Evolutionary conservation across 2,113 vertebrate genomes (phyloP), one percentile per base, ranked within the genome.

Genomic region (Eclectus roratus): DNA sequence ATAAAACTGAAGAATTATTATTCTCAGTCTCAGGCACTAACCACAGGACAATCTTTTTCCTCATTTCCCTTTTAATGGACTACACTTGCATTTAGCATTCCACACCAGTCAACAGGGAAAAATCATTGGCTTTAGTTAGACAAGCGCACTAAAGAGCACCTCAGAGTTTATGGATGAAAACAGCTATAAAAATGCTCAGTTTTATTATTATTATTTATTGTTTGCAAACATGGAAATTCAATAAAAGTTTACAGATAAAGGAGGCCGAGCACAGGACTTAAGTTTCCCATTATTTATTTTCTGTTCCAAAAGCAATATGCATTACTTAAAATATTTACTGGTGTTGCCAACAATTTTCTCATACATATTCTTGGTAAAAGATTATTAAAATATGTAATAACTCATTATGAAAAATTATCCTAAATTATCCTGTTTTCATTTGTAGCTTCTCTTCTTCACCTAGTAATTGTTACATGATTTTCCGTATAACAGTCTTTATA

Each of bases 141-240:
- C 76, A 90, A 84, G 77, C 5, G 0, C 88, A 86, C 90, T 90
- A 78, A 94, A 86, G 88, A 93, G 65, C 86, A 84, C 83, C 80
- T 91, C 44, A 65, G 70, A 87, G 85, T 94, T 96, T 93, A 94
- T 93, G 53, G 74, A 83, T 96, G 65, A 94, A 94, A 95, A 88
- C 50, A 85, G 33, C 88, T 52, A 77, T 97, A 96, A 97, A 96
- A 96, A 78, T 80, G 82, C 58, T 93, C 33, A 33, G 29, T 29
- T 95, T 96, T 96, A 94, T 93, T 96, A 41, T 95, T 93, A 76
- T 93, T 96, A 96, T 96, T 96, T 96, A 96, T 91, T 96, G 76
- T 96, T 96, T 94, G 88, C 82, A 85, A 96, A 95, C 79, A 77
- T 63, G 64, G 82, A 65, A 64, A 85, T 93, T 83, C 79, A 89